These are phyloP conservation scores for Fregata magnificens DNA, from an alignment of 2,113 vertebrate species.

Conservation along the genomic window DNA sequence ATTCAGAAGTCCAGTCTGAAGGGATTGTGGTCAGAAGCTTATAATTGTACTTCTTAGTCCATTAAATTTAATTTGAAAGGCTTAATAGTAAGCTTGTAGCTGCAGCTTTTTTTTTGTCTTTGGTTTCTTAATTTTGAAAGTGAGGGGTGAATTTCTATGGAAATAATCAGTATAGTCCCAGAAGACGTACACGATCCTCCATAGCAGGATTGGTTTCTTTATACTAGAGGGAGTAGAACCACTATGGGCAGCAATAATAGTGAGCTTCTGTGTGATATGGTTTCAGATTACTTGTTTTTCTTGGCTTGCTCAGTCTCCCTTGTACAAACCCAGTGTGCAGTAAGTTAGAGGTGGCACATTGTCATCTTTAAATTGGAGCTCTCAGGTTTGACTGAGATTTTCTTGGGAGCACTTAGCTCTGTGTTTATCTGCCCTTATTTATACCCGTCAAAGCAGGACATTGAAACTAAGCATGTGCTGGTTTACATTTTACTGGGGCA, in stretches of 20 bases:
- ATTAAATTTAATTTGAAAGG: neutral
- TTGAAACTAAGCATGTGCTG: neutral
- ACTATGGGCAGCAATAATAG: neutral
- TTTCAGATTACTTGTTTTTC: constrained; percentile 10
- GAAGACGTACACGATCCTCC: neutral
- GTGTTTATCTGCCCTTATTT: constrained; percentile 40
- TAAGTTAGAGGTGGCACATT: constrained; percentile 22
- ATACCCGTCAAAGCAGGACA: neutral
- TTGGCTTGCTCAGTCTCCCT: constrained; percentile 15
- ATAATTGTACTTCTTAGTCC: neutral
- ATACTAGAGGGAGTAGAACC: neutral
- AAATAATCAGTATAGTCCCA: neutral
- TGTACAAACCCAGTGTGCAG: constrained; percentile 15
- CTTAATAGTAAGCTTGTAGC: neutral
- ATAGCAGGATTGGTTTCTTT: neutral
- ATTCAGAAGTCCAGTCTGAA: neutral
- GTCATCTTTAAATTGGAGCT: constrained; percentile 28
- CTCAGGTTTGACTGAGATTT: constrained; percentile 36
- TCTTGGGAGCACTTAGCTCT: neutral
- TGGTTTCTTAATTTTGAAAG: neutral
- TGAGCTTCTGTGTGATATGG: neutral
- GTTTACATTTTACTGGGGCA: neutral
- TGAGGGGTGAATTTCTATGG: neutral
- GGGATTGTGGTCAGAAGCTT: constrained; percentile 8
- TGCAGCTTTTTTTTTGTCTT: neutral